These are phyloP conservation scores for Drosophila rellima DNA, from an alignment of 2,888 invertebrate species.

Conservation along the genomic window DNA sequence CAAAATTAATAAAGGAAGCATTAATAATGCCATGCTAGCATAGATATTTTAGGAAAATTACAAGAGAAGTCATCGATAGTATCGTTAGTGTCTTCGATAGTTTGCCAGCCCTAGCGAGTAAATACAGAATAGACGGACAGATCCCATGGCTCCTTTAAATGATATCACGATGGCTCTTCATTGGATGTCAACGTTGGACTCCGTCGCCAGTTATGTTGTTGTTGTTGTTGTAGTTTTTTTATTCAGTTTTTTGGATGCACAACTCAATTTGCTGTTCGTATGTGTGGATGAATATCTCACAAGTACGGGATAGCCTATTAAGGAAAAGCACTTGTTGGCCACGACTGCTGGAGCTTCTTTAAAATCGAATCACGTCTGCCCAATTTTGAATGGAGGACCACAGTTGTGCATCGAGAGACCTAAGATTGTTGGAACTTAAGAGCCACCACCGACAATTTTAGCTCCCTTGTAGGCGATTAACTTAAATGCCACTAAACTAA, in stretches of 20 bases:
- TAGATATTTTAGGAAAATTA: too few relatives aligned
- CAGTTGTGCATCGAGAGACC: conserved; percentile 9
- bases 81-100: neutral
- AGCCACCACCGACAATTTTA: conserved; percentile 65
- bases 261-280: conserved; percentile 74
- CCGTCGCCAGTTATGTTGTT: conserved; percentile 19
- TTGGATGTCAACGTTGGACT: conserved; percentile 44
- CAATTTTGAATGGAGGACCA: conserved; percentile 67
- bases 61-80: neutral
- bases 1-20: too few relatives aligned
- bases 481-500: conserved; percentile 84
- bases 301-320: conserved; percentile 52
- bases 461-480: conserved; percentile 83
- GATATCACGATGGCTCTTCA: conserved; percentile 59
- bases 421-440: conserved; percentile 6
- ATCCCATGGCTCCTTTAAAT: conserved; percentile 38
- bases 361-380: conserved; percentile 83
- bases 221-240: conserved; percentile 3
- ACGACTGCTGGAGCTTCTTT: conserved; percentile 67
- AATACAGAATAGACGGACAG: neutral
- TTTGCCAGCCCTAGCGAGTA: conserved; percentile 1
- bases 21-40: too few relatives aligned
- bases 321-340: conserved; percentile 29
- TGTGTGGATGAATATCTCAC: conserved; percentile 25
- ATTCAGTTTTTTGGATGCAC: conserved; percentile 60